phyloP scores from a whole-genome alignment of 2,888 invertebrate species.

The Meteorus colon region DNA sequence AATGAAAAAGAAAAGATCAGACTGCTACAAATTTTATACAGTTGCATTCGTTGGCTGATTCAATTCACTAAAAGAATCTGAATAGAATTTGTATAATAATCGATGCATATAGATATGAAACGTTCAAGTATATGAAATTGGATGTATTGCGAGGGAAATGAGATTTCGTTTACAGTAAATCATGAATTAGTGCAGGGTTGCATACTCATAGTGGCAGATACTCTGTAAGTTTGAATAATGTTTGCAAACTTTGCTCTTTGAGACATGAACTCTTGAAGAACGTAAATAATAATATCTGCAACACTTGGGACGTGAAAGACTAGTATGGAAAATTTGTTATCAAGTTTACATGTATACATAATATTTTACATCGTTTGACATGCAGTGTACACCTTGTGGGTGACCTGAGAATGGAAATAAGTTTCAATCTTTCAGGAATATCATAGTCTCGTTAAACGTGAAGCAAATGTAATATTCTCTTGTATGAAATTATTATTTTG shows the following conservation, averaged over 20 bases:
- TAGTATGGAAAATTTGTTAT: neutral
- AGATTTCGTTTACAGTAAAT: constrained; percentile 11
- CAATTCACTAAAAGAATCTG: neutral
- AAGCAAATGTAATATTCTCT: neutral
- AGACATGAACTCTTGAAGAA: neutral
- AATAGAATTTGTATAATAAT: neutral
- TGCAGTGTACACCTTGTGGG: neutral
- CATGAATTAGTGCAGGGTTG: neutral
- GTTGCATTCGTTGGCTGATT: neutral
- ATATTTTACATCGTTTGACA: constrained; percentile 1
- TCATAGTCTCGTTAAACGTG: neutral
- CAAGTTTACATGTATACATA: neutral
- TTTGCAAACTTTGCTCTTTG: constrained; percentile 57
- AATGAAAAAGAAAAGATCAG: neutral
- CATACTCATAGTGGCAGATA: constrained; percentile 6
- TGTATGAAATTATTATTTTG: neutral
- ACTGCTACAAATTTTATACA: neutral
- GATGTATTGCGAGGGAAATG: constrained; percentile 61
- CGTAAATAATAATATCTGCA: neutral
- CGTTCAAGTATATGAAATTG: constrained; percentile 59
- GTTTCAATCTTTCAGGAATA: neutral
- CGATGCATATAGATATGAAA: neutral
- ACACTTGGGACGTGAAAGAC: neutral
- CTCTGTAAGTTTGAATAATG: constrained; percentile 62
- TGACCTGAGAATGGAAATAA: neutral